Evolutionary conservation across 2,888 invertebrate genomes (phyloP), one percentile per base, ranked within the genome.

Genomic region (Andrena hattorfiana): DNA sequence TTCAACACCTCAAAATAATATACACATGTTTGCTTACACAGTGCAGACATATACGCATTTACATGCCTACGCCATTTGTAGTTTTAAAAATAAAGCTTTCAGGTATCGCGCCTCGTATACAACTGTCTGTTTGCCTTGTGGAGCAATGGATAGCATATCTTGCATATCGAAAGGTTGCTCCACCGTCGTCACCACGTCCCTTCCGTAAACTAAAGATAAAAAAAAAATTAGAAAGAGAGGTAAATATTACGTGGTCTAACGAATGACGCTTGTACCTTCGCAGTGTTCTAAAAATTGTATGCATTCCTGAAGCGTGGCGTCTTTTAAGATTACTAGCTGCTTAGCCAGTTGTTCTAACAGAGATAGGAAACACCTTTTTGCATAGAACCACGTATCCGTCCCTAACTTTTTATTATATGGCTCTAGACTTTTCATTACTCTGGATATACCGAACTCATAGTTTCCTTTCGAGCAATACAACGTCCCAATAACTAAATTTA

Each of bases 401-500:
- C 99, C 99, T 8, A 99, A 95, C 92, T 99, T 98, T 94, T 98
- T 98, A 92, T 97, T 97, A 91, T 98, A 98, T 0, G 99, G 99
- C 92, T 99, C 98, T 78, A 99, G 94, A 54, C 99, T 99, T 94
- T 99, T 99, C 92, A 99, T 99, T 0, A 99, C 98, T 83, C 99
- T 95, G 0, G 99, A 99, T 90, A 99, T 97, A 0, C 99, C 99
- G 94, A 99, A 99, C 94, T 99, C 99, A 91, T 99, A 99, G 94
- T 99, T 99, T 0, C 99, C 99, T 94, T 99, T 99, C 2, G 99
- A 98, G 93, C 99, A 99, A 94, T 99, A 99, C 51, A 99, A 94
- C 0, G 99, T 99, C 16, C 99, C 99, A 85, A 99, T 99, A 0
- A 99, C 99, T 70, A 99, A 95, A 94, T 99, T 99, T 2, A 99